Percentiles rank a stretch among this genome's conserved stretches.
Evolutionary conservation across 2,888 invertebrate genomes (phyloP).

Genomic region (Chrysolina americana): DNA sequence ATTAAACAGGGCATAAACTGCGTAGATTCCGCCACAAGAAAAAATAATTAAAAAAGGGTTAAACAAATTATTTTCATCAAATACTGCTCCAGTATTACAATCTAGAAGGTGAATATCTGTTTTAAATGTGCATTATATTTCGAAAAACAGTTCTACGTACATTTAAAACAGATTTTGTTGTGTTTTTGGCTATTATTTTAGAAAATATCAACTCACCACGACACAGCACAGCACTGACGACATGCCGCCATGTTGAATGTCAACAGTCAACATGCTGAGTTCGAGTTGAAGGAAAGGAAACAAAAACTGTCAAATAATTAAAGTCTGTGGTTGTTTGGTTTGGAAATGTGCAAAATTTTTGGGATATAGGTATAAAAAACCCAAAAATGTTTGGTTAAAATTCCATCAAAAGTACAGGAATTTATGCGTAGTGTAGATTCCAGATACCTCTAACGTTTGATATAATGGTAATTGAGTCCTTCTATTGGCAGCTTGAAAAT

Average conservation of each 20-base stretch:
- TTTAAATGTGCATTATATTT: slow-evolving; percentile 27
- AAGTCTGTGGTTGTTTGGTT: slow-evolving; percentile 21
- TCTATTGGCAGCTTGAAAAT: slow-evolving; percentile 21
- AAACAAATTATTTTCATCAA: slow-evolving; percentile 33
- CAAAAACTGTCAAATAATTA: slow-evolving; percentile 58
- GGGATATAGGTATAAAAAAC: too few relatives aligned
- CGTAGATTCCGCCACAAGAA: slow-evolving; percentile 63
- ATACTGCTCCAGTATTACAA: slow-evolving; percentile 26
- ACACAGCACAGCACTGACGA: slow-evolving; percentile 97
- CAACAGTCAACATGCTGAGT: slow-evolving; percentile 71
- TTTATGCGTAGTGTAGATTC: neutral
- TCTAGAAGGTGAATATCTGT: slow-evolving; percentile 21
- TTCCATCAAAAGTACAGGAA: neutral
- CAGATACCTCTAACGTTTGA: neutral
- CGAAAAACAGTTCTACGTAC: slow-evolving; percentile 54
- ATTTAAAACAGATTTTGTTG: slow-evolving; percentile 57
- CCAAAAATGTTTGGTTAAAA: too few relatives aligned
- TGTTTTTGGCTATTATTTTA: slow-evolving; percentile 60
- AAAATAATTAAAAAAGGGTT: slow-evolving; percentile 58
- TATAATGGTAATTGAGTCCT: slow-evolving; percentile 23
- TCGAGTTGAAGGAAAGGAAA: slow-evolving; percentile 53
- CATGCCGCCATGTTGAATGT: slow-evolving; percentile 96
- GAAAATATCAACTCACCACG: slow-evolving; percentile 84
- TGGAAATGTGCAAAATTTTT: neutral
- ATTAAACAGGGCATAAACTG: slow-evolving; percentile 49